Percentiles rank a stretch among this genome's conserved stretches.
These are phyloP conservation scores for Sclerurus mexicanus DNA, from an alignment of 2,113 vertebrate species.

Conservation along the genomic window DNA sequence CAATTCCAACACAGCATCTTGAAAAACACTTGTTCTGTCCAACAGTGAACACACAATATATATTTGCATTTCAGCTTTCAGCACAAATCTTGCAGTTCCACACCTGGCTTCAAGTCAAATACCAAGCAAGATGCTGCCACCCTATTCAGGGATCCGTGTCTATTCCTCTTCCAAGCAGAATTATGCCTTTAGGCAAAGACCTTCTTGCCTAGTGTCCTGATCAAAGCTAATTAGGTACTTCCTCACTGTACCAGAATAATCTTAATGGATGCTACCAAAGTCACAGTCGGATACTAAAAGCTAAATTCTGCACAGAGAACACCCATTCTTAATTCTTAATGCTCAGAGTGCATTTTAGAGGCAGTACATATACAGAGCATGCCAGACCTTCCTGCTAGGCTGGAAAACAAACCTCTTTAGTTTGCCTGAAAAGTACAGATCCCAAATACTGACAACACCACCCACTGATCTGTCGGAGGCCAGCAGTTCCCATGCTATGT, in stretches of 20 bases:
- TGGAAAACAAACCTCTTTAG: not conserved
- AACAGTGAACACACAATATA: not conserved
- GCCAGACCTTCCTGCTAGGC: not conserved
- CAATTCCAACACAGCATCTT: not conserved
- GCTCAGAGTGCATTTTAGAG: not conserved
- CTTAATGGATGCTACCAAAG: not conserved
- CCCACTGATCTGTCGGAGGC: not conserved
- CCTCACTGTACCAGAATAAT: not conserved
- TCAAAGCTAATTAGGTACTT: not conserved
- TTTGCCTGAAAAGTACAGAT: not conserved
- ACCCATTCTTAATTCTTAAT: not conserved
- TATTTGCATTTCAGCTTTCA: not conserved
- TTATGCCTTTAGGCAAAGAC: not conserved
- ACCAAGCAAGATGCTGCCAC: not conserved
- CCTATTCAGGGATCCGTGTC: fast-evolving
- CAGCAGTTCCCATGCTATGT: not conserved
- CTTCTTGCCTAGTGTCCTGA: not conserved
- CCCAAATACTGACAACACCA: not conserved
- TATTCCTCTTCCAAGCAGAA: not conserved
- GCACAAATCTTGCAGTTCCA: not conserved
- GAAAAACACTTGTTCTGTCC: not conserved
- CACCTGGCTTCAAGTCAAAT: not conserved
- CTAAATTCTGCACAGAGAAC: not conserved
- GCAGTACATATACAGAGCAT: not conserved
- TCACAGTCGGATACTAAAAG: not conserved